Evolutionary conservation across 1,140 invertebrate genomes (phyloP), one percentile per base, ranked within the genome.

Genomic region (Leptestheria dahalacensis): DNA sequence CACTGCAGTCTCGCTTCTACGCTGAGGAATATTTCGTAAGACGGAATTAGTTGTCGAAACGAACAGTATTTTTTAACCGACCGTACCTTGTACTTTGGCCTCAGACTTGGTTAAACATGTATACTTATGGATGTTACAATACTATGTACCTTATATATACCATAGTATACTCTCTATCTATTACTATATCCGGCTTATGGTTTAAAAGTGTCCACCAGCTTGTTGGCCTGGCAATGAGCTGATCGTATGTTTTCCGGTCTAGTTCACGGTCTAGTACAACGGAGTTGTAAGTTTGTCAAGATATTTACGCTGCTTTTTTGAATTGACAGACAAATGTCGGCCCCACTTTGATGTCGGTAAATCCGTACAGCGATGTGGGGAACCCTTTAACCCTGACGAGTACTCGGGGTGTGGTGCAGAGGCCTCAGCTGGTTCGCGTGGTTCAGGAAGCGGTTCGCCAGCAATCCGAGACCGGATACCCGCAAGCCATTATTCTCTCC

Each of bases 391-490:
- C 90, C 55, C 78, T 94, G 67, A 82, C 82, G 64, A 91, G 88
- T 66, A 89, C 88, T 60, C 81, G 86, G 64, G 78, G 81, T 11
- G 73, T 83, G 53, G 73, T 77, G 20, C 74, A 83, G 66, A 81
- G 78, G 61, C 79, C 81, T 1, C 87, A 92, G 68, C 75, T 95
- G 58, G 82, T 87, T 65, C 82, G 82, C 69, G 85, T 94, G 12
- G 89, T 95, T 26, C 84, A 88, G 71, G 90, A 93, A 74, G 89
- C 91, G 9, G 87, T 95, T 51, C 78, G 90, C 64, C 91, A 94
- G 71, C 90, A 94, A 74, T 85, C 84, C 28, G 91, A 94, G 75
- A 92, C 88, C 54, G 89, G 88, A 59, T 92, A 93, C 73, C 91
- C 91, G 18, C 92, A 96, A 74, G 89, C 91, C 50, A 90, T 95